A percentile compares a stretch with the other conserved stretches of the same genome.
These are phyloP conservation scores for Zenarchopterus dispar DNA, from an alignment of 2,797 vertebrate species.

Conservation along the genomic window DNA sequence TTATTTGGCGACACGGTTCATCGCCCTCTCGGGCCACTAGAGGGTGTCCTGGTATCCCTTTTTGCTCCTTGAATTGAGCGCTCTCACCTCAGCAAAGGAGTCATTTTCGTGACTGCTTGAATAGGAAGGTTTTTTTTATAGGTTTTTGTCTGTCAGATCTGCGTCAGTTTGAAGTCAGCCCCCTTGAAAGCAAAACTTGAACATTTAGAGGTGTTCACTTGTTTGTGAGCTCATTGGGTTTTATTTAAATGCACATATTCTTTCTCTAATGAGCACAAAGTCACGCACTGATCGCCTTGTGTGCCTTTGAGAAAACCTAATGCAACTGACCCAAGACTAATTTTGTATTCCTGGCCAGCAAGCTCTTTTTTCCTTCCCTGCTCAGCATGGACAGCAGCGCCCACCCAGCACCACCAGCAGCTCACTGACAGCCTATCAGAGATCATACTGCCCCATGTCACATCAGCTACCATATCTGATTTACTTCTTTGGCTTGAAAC, in stretches of 20 bases:
- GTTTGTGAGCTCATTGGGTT: conserved; percentile 7
- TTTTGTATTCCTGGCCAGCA: conserved; percentile 61
- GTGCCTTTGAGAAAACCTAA: conserved; percentile 61
- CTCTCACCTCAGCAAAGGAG: conserved; percentile 37
- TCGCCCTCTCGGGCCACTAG: conserved; percentile 70
- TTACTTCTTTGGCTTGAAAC: neutral
- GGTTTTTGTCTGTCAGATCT: conserved; percentile 12
- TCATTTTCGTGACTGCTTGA: conserved; percentile 58
- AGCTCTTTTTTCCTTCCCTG: conserved; percentile 37
- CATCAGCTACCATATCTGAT: conserved; percentile 9
- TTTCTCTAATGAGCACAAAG: conserved; percentile 29
- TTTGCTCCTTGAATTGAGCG: conserved; percentile 25
- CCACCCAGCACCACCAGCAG: conserved; percentile 38
- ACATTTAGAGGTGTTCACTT: conserved; percentile 1
- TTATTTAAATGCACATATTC: conserved; percentile 11
- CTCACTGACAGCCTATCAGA: conserved; percentile 51
- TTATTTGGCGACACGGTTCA: conserved; percentile 62
- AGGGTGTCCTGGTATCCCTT: conserved; percentile 71
- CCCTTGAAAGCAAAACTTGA: conserved; percentile 10
- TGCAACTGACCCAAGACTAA: conserved; percentile 60
- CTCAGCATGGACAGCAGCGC: conserved; percentile 57
- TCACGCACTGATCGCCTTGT: conserved; percentile 39
- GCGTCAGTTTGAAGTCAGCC: neutral
- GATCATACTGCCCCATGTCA: conserved; percentile 29
- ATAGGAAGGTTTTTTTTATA: neutral